Conservation (phyloP, 2,113 vertebrate species). For the Nymphicus hollandicus region DNA sequence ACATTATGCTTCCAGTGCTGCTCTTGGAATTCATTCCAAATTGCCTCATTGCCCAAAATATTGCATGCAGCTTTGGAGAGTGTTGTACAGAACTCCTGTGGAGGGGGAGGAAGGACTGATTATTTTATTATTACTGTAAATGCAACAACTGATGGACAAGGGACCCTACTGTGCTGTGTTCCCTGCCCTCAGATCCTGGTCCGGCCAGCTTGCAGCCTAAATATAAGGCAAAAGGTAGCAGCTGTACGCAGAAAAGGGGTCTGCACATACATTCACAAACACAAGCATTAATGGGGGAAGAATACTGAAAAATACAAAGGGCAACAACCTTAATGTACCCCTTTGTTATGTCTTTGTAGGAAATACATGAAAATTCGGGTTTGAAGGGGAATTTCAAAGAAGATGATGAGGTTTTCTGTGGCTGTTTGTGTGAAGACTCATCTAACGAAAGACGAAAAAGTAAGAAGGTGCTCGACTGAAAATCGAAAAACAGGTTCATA, state of each 20-base stretch:
- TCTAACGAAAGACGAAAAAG: background rate
- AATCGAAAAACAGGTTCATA: background rate
- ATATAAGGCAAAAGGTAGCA: background rate
- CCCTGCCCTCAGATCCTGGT: background rate
- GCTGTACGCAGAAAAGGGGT: background rate
- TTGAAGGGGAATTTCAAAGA: conserved; percentile 11
- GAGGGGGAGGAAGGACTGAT: background rate
- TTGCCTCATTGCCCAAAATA: background rate
- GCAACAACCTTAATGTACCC: background rate
- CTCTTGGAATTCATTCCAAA: background rate
- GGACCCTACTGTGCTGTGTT: background rate
- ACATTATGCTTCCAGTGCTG: background rate
- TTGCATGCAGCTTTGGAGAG: background rate
- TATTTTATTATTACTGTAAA: background rate
- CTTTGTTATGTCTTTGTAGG: background rate
- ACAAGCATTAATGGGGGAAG: background rate
- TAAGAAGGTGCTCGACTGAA: background rate
- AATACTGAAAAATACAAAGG: background rate
- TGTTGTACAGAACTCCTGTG: background rate
- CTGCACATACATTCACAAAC: background rate
- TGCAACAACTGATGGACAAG: background rate
- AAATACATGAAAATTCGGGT: background rate
- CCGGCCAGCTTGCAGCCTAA: background rate
- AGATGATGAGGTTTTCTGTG: background rate
- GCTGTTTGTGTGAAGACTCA: background rate